Evolutionary conservation across 2,113 vertebrate species (phyloP), one percentile per base, ranked within the genome.

Genomic region (Hucho hucho): DNA sequence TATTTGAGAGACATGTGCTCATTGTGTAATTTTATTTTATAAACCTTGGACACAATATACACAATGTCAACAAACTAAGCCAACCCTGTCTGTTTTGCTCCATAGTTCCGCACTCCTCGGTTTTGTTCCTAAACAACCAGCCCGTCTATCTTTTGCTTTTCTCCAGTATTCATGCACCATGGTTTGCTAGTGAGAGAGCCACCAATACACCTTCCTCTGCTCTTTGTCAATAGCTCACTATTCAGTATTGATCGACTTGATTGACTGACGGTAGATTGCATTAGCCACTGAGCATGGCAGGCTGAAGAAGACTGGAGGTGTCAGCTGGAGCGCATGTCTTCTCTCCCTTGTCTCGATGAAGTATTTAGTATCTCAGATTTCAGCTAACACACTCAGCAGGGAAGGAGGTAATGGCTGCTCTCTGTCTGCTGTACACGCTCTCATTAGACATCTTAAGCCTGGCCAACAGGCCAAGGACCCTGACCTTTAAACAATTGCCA

Each of bases 291-390:
- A 88, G 75, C 95, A 94, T 84, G 91, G 93, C 73, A 89, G 94
- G 75, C 90, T 96, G 90, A 95, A 94, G 85, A 93, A 95, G 94
- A 69, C 72, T 28, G 65, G 59, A 75, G 79, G 66, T 75, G 81
- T 79, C 77, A 59, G 65, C 75, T 59, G 29, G 26, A 61, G 75
- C 43, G 73, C 49, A 46, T 64, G 49, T 73, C 24, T 2, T 24
- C 73, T 74, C 53, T 69, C 47, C 25, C 69, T 68, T 26, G 75
- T 81, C 81, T 80, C 56, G 77, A 72, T 49, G 3, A 16, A 72
- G 74, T 79, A 72, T 83, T 78, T 18, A 53, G 49, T 18, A 53
- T 53, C 16, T 53, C 12, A 49, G 80, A 75, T 79, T 47, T 67
- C 24, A 75, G 72, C 82, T 79, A 75, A 86, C 84, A 77, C 79